These are phyloP conservation scores for Diplogasteroides magnus DNA, from an alignment of 1,140 invertebrate genomes.

Conservation along the genomic window DNA sequence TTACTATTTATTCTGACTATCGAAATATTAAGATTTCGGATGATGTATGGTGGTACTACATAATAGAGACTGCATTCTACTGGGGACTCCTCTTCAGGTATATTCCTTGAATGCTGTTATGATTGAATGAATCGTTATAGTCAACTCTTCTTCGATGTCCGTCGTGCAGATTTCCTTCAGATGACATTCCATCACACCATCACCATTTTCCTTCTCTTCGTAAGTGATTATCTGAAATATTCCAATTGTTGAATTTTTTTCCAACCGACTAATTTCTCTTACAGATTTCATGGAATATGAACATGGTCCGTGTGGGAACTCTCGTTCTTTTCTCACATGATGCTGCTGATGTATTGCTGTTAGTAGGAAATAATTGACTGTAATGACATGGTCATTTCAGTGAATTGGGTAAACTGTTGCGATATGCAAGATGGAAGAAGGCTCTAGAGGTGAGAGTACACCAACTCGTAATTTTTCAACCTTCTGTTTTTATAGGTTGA, in stretches of 20 bases:
- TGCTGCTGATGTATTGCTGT: slow-evolving; percentile 86
- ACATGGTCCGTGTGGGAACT: slow-evolving; percentile 82
- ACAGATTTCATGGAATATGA: slow-evolving; percentile 82
- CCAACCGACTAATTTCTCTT: background rate
- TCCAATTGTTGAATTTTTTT: background rate
- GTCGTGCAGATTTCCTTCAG: slow-evolving; percentile 79
- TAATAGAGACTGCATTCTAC: slow-evolving; percentile 89
- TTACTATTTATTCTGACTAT: too few relatives aligned
- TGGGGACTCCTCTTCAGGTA: slow-evolving; percentile 72
- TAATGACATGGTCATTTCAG: slow-evolving; percentile 24
- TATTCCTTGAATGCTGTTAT: background rate
- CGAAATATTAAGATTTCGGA: slow-evolving; percentile 30
- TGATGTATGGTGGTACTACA: slow-evolving; percentile 82
- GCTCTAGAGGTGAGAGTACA: slow-evolving; percentile 61
- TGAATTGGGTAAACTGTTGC: slow-evolving; percentile 49
- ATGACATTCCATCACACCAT: slow-evolving; percentile 95
- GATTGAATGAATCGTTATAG: slow-evolving; percentile 53
- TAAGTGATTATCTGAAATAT: background rate
- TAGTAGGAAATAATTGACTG: slow-evolving; percentile 58
- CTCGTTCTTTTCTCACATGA: slow-evolving; percentile 87
- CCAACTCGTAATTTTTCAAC: background rate
- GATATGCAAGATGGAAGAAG: slow-evolving; percentile 51
- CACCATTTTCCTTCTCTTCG: slow-evolving; percentile 77
- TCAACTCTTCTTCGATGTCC: slow-evolving; percentile 45
- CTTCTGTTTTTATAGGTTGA: slow-evolving; percentile 54